Evolutionary conservation across 2,888 invertebrate genomes (phyloP), one percentile per base, ranked within the genome.

Genomic region (Lobophora halterata): DNA sequence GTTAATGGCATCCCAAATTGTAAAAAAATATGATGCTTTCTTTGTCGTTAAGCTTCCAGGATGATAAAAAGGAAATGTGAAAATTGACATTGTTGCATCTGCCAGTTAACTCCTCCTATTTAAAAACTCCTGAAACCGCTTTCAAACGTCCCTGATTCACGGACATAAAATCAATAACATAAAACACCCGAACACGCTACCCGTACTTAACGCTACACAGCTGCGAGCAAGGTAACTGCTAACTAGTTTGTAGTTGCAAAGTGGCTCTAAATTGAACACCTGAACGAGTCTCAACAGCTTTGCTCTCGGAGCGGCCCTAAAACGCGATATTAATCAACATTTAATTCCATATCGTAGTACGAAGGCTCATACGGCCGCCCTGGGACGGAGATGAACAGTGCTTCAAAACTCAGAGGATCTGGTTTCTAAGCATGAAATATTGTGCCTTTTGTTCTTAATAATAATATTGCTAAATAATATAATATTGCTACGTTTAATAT

Each of bases 321-420:
- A 79, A 76, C 53, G 50, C 64, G 65, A 63, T 71, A 82, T 82
- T 83, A 81, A 83, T 83, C 79, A 85, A 77, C 80, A 79, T 86
- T 82, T 85, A 83, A 83, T 81, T 83, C 73, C 65, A 75, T 73
- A 75, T 68, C 69, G 70, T 57, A 57, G 24, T 24, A 28, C 14
- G 26, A 21, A 26, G 20, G 55, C 58, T 46, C 52, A 61, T 58
- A 80, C 74, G 74, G 65, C 52, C 71, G 62, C 53, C 71, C 43
- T 49, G 85, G 82, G 85, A 83, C 72, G 55, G 68, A 75, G 13
- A 20, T 21, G 11, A 14, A 19, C n/a, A 21, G 20, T 27, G 8
- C 12, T 2, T 2, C 3, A 16, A 24, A 29, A 5, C 17, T 14
- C n/a, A 9, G 14, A 37, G 25, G 19, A 9, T 24, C 28, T 7